phyloP scores from a whole-genome alignment of 92 coral and sea anemone species.

The Epizoanthus stellaris region DNA sequence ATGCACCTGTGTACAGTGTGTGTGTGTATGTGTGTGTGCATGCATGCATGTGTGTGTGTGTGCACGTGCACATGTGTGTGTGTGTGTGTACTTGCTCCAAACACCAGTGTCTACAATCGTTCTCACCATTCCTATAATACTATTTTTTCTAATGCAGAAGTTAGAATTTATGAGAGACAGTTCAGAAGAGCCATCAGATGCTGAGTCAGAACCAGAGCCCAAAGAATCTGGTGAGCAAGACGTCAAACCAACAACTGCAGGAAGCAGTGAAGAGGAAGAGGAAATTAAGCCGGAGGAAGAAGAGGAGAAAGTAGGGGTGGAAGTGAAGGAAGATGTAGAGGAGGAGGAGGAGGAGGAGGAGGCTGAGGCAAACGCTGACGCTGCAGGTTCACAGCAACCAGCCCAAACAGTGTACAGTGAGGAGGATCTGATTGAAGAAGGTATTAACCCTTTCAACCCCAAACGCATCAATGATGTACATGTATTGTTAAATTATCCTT shows the following conservation, averaged over 20 bases:
- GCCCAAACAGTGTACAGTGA: slow-evolving; percentile 76
- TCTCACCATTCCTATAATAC: neutral
- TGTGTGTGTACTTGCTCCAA: no score
- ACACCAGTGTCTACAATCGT: no score
- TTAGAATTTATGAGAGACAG: slow-evolving; percentile 61
- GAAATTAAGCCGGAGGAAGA: slow-evolving; percentile 25
- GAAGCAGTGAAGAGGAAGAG: neutral
- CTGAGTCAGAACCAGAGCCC: slow-evolving; percentile 66
- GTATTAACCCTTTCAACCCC: slow-evolving; percentile 29
- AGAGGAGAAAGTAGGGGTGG: slow-evolving; percentile 33
- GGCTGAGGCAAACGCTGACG: neutral
- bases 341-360: slow-evolving; percentile 47
- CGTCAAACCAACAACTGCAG: slow-evolving; percentile 20
- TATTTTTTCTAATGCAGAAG: slow-evolving; percentile 46
- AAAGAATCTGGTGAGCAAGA: neutral
- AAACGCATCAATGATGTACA: neutral
- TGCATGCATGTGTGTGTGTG: no score
- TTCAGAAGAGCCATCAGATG: slow-evolving; percentile 72
- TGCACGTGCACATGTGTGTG: no score
- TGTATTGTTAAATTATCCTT: neutral
- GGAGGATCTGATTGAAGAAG: slow-evolving; percentile 88
- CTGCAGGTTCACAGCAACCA: neutral
- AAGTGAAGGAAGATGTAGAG: slow-evolving; percentile 58
- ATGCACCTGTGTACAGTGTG: no score
- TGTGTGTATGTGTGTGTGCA: no score